phyloP scores from a whole-genome alignment of 2,797 vertebrate genomes.

The Capromys pilorides region DNA sequence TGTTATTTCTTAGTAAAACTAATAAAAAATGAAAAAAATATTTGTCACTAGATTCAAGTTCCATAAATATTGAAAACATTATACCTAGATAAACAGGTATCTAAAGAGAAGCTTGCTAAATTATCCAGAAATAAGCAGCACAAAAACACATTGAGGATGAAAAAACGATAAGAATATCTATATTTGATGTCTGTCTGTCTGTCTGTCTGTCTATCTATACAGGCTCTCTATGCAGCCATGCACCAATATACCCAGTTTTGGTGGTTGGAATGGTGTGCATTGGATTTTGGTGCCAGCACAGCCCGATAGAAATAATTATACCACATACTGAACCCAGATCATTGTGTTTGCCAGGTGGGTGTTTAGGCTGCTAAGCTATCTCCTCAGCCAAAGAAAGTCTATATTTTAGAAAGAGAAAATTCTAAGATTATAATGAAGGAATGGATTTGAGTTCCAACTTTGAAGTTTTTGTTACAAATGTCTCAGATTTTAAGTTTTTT shows the following conservation, averaged over 20 bases:
- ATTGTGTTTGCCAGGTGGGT: too few relatives aligned
- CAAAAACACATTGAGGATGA: not conserved
- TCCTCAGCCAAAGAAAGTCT: not conserved
- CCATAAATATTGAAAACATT: not conserved
- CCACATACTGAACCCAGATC: too few relatives aligned
- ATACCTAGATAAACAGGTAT: conserved; percentile 5
- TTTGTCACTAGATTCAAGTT: not conserved
- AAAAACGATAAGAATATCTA: not conserved
- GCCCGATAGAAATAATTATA: too few relatives aligned
- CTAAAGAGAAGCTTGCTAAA: conserved; percentile 20
- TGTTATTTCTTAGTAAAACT: too few relatives aligned
- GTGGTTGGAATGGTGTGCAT: too few relatives aligned
- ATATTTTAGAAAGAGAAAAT: conserved; percentile 11
- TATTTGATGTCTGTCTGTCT: too few relatives aligned
- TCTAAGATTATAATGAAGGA: not conserved
- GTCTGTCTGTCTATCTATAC: too few relatives aligned
- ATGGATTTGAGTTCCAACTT: not conserved
- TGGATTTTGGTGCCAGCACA: too few relatives aligned
- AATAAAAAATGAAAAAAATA: not conserved
- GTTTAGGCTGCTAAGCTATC: too few relatives aligned
- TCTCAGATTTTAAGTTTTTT: conserved; percentile 6
- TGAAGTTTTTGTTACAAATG: not conserved
- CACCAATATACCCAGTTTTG: too few relatives aligned
- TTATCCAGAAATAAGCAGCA: not conserved
- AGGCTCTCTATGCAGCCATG: too few relatives aligned